Base-by-base conservation (phyloP, 2,113 vertebrate species). In the Hemichromis elongatus region DNA sequence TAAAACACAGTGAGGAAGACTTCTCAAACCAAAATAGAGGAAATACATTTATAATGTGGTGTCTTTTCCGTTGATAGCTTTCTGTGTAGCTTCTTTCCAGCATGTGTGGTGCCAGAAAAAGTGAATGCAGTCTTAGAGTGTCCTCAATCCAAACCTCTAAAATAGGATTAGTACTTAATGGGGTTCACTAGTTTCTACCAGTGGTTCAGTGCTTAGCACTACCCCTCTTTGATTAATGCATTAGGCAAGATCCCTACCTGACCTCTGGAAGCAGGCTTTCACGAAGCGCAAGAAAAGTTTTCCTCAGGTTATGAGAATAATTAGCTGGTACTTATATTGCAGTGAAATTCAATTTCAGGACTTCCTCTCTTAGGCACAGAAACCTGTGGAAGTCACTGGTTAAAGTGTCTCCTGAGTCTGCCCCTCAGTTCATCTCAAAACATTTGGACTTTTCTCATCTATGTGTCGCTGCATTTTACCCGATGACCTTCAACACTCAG, bases 131-230 rank as follows among this genome's bases (percentile, higher is more conserved):
- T 59, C 7, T 33, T 56, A 10, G 16, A 54, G 24, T 66, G 66
- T 70, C 47, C 68, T 26, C 18, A 78, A 26, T 86, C 63, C 54
- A 77, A 35, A 54, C 24, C 24, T 77, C 55, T 83, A 63, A 86
- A 86, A 88, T 24, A 54, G 66, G 81, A 89, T 92, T 82, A 79
- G 16, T 21, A 6, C 28, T 79, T 88, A 82, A 86, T 84, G 66
- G 75, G 30, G 86, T 85, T 88, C 70, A 40, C 68, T n/a, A 24
- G 56, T 77, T 88, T 86, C 45, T 55, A 86, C 83, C 59, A 84
- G 47, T 21, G 30, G 47, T 86, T 87, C 68, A 83, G 21, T 56
- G 56, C 24, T 66, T 80, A 86, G 81, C 61, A 37, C 78, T 53
- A 73, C 35, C 75, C 33, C 59, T 61, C 28, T 77, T 54, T 37